Percentiles rank a stretch among this genome's conserved stretches.
These are phyloP conservation scores for Melopsittacus undulatus DNA, from an alignment of 2,797 vertebrate species.

Conservation along the genomic window DNA sequence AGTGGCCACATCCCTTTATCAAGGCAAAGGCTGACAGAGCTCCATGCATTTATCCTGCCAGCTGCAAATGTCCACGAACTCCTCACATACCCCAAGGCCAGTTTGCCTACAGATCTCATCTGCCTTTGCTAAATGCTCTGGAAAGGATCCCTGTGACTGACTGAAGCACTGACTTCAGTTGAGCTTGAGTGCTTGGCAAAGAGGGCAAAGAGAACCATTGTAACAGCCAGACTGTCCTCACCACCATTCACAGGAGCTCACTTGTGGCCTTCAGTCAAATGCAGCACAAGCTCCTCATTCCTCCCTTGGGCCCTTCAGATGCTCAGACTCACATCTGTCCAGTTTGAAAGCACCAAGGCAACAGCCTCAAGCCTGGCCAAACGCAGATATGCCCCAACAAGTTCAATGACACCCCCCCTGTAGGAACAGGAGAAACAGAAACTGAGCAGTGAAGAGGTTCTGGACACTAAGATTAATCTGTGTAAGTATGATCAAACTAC, in stretches of 20 bases:
- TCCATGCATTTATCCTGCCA: neutral
- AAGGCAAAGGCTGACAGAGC: neutral
- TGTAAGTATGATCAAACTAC: neutral
- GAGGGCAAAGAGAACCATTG: neutral
- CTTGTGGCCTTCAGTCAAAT: fast-evolving
- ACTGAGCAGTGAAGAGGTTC: neutral
- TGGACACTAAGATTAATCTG: neutral
- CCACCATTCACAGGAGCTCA: neutral
- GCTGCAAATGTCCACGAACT: neutral
- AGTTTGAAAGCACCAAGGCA: neutral
- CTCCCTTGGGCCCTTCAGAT: fast-evolving
- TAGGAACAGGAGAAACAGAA: neutral
- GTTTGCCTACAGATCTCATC: neutral
- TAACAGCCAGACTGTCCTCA: neutral
- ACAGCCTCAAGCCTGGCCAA: neutral
- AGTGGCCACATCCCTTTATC: neutral
- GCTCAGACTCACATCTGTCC: neutral
- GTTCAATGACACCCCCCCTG: neutral
- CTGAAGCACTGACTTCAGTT: neutral
- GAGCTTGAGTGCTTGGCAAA: neutral
- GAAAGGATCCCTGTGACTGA: fast-evolving
- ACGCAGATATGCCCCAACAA: neutral
- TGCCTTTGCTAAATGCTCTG: neutral
- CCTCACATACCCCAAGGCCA: neutral
- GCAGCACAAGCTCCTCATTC: neutral